Conservation (phyloP, 2,888 invertebrate species). For the Azorinus chamasolen region DNA sequence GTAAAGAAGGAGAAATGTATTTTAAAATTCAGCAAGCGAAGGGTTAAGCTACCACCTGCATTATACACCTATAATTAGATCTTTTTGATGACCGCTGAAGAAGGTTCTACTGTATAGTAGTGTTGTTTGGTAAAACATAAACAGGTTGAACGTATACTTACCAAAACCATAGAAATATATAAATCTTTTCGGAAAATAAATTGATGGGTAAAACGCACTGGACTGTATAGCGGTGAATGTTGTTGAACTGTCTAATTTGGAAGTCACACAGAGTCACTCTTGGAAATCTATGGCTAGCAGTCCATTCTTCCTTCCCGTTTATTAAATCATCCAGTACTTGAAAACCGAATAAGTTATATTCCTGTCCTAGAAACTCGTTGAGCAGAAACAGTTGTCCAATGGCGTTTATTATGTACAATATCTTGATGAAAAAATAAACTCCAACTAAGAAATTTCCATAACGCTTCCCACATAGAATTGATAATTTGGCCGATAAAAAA, state of each 20-base stretch:
- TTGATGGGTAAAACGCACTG: constrained; percentile 83
- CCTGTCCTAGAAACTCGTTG: constrained; percentile 87
- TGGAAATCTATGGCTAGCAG: constrained; percentile 83
- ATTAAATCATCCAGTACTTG: constrained; percentile 87
- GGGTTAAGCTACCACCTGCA: too few species aligned
- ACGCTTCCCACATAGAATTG: constrained; percentile 85
- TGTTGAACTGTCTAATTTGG: constrained; percentile 84
- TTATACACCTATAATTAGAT: too few species aligned
- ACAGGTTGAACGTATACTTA: constrained; percentile 21
- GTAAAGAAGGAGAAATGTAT: too few species aligned
- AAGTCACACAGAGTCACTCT: constrained; percentile 86
- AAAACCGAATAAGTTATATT: constrained; percentile 86
- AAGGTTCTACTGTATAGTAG: too few species aligned
- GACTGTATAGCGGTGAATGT: constrained; percentile 82
- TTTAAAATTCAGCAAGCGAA: too few species aligned
- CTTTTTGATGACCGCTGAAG: too few species aligned
- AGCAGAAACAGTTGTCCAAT: constrained; percentile 87
- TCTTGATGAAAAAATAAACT: constrained; percentile 86
- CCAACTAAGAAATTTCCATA: constrained; percentile 87
- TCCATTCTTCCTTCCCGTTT: constrained; percentile 83
- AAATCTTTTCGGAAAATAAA: constrained; percentile 85
- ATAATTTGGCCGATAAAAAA: constrained; percentile 82
- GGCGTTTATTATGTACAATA: constrained; percentile 86
- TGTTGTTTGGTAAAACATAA: too few species aligned
- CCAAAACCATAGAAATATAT: constrained; percentile 86